phyloP scores from a whole-genome alignment of 92 coral and sea anemone species.

The Porites divaricata region DNA sequence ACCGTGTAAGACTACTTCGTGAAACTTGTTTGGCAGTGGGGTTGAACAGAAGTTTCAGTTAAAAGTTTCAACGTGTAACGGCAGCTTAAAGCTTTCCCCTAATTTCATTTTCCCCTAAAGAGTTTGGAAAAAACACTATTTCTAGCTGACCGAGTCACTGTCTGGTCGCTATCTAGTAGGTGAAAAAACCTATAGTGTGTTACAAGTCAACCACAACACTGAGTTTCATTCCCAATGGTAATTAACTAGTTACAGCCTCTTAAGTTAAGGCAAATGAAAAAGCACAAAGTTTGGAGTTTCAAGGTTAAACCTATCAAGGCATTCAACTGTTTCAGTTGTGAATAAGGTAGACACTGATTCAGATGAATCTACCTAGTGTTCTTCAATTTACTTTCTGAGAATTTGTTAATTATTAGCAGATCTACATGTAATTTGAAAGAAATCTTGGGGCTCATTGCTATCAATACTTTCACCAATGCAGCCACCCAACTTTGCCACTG shows the following conservation, averaged over 20 bases:
- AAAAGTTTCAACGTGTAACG: too few species aligned
- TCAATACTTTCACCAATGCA: constrained; percentile 3
- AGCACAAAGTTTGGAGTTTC: constrained; percentile 15
- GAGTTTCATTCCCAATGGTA: neutral
- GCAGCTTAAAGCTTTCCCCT: neutral
- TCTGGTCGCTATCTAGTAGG: neutral
- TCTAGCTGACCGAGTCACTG: constrained; percentile 7
- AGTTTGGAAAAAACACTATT: constrained; percentile 4
- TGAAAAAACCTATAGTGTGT: constrained; percentile 1
- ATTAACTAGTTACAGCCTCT: constrained; percentile 1
- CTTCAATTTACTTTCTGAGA: too few species aligned
- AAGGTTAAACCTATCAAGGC: neutral
- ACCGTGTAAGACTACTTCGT: too few species aligned
- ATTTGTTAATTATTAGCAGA: too few species aligned
- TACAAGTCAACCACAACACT: neutral
- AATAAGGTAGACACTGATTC: too few species aligned
- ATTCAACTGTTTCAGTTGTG: too few species aligned
- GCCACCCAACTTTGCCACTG: constrained; percentile 9
- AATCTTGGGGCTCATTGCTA: too few species aligned
- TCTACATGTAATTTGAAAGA: too few species aligned
- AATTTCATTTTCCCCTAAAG: constrained; percentile 20
- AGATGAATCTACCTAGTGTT: too few species aligned
- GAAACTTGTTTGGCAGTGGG: too few species aligned
- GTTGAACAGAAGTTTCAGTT: too few species aligned
- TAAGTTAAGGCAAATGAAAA: neutral